Evolutionary conservation across 2,888 invertebrate genomes (phyloP).

Genomic region (Chydorus sphaericus): DNA sequence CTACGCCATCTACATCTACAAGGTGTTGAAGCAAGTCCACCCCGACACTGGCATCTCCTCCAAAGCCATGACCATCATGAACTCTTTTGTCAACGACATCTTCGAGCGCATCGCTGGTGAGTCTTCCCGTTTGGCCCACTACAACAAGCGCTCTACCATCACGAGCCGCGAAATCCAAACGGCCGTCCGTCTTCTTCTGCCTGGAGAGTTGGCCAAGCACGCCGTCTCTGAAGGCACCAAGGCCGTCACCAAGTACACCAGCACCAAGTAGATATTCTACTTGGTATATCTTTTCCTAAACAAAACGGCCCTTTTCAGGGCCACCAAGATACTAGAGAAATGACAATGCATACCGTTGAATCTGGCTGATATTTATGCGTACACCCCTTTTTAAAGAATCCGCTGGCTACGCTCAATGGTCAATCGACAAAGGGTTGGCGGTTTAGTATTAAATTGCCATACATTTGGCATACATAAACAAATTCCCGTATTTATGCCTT

Average conservation of each 20-base stretch:
- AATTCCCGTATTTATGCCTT: not conserved
- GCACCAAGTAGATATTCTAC: slow-evolving; percentile 18
- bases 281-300: not conserved
- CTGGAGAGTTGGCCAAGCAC: slow-evolving; percentile 37
- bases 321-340: not conserved
- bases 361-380: too few relatives aligned
- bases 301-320: not conserved
- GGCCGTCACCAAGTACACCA: slow-evolving; percentile 34
- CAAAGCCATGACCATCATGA: slow-evolving; percentile 36
- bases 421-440: too few relatives aligned
- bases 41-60: slow-evolving; percentile 31
- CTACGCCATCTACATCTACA: slow-evolving; percentile 30
- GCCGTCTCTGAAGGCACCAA: slow-evolving; percentile 34
- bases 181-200: slow-evolving; percentile 31
- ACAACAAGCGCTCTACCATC: slow-evolving; percentile 13
- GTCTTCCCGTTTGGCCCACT: slow-evolving; percentile 9
- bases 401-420: too few relatives aligned
- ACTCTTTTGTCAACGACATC: slow-evolving; percentile 36
- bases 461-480: too few relatives aligned
- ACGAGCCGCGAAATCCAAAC: slow-evolving; percentile 33
- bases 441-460: too few relatives aligned
- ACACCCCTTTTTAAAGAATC: too few relatives aligned
- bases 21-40: slow-evolving; percentile 28
- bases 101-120: slow-evolving; percentile 30
- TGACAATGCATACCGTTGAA: not conserved